Evolutionary conservation across 2,797 vertebrate genomes (phyloP).

Genomic region (Sebastes oblongus): DNA sequence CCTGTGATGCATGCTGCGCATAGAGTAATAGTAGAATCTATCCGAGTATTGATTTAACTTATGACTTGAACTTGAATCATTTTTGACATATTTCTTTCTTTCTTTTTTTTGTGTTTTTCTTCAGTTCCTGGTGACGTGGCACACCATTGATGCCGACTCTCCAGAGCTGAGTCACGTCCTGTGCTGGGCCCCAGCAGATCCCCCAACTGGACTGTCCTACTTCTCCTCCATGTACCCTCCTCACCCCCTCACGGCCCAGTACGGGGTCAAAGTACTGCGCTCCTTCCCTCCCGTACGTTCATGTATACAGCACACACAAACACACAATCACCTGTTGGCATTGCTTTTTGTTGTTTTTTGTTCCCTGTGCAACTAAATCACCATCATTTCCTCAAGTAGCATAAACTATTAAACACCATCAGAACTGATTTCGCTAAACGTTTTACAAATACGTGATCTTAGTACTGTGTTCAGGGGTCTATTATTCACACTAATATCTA

Average conservation of each 20-base stretch:
- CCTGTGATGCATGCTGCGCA: not conserved
- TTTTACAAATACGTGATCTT: not conserved
- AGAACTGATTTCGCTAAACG: not conserved
- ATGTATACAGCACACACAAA: not conserved
- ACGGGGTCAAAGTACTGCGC: conserved; percentile 94
- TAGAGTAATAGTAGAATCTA: not conserved
- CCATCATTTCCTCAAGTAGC: not conserved
- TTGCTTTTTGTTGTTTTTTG: not conserved
- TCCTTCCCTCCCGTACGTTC: conserved; percentile 92
- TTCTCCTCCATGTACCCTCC: conserved; percentile 98
- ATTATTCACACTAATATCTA: not conserved
- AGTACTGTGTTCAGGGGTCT: not conserved
- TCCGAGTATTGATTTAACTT: not conserved
- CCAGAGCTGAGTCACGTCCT: conserved; percentile 95
- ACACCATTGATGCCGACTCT: conserved; percentile 96
- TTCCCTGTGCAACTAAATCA: not conserved
- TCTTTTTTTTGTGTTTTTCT: conserved; percentile 7
- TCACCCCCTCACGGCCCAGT: conserved; percentile 95
- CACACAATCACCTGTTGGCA: not conserved
- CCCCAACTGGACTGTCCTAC: conserved; percentile 95
- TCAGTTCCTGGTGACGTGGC: conserved; percentile 96
- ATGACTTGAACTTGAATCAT: not conserved
- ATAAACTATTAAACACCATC: not conserved
- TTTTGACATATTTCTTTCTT: not conserved
- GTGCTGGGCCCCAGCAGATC: conserved; percentile 95